Evolutionary conservation across 2,888 invertebrate species (phyloP), one percentile per base, ranked within the genome.

Genomic region (Caenorhabditis sp.): DNA sequence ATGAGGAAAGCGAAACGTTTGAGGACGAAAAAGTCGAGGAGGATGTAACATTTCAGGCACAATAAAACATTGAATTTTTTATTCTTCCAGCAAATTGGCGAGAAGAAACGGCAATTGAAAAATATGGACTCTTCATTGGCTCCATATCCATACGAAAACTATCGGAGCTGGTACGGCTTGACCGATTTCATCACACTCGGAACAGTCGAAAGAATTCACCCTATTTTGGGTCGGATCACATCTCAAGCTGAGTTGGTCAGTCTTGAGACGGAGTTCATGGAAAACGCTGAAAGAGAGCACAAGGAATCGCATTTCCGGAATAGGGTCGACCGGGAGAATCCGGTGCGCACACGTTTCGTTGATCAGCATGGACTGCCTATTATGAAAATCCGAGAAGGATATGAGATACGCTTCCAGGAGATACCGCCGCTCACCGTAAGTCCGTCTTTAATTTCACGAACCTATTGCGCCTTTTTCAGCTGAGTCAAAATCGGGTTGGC

Each of bases 71-170:
- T 15, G 11, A 24, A 20, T 61, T 50, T 59, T 43, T 13, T 22
- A 35, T 22, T 52, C 7, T 53, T 53, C 22, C 20, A 62, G 56
- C 43, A 71, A 53, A 63, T 78, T n/a, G 13, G n/a, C 1, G 78
- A 61, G 15, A 72, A 68, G 17, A 53, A 53, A 24, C 45, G 52
- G 1, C 94, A 94, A 89, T 89, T 94, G 53, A 90, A 92, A 68
- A 92, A 93, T 58, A 89, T 95, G 75, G 95, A 96, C 89, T 91
- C 92, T 74, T 94, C 92, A 89, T 91, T 98, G 53, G 97, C 94
- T 13, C 93, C 95, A 0, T 99, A 97, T 90, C 96, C 97, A 0
- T 96, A 93, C 90, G 94, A 95, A 78, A 93, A 93, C 82, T 94
- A 93, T 91, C 93, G 93, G 72, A 93, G 93, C 85, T 98, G 98